A percentile compares a stretch with the other conserved stretches of the same genome.
phyloP scores from a whole-genome alignment of 2,797 vertebrate species.

The Clamator glandarius region DNA sequence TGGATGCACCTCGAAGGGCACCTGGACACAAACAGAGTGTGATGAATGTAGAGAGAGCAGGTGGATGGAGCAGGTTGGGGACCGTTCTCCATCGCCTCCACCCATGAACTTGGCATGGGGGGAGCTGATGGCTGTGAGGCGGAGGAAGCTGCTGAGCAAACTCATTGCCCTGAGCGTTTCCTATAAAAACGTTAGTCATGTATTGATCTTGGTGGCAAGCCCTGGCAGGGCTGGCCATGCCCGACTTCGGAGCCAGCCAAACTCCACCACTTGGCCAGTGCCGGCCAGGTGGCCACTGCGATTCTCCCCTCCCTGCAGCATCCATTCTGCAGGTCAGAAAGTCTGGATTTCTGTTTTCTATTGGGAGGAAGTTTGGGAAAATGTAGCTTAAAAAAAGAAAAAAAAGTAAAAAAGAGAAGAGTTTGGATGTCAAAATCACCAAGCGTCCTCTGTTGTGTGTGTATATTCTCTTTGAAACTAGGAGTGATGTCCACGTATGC shows the following conservation, averaged over 20 bases:
- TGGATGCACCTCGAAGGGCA: neutral
- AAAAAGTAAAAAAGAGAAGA: rapidly evolving
- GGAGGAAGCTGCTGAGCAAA: neutral
- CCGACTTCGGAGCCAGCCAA: neutral
- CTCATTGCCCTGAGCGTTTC: neutral
- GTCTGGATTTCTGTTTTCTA: neutral
- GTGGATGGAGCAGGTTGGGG: neutral
- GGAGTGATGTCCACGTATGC: conserved; percentile 93
- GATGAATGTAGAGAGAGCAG: rapidly evolving
- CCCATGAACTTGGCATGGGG: neutral
- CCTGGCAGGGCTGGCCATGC: neutral
- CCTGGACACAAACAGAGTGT: neutral
- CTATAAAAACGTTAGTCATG: neutral
- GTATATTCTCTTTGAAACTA: conserved; percentile 63
- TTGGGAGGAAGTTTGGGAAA: neutral
- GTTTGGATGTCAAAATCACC: neutral
- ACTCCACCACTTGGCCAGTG: rapidly evolving
- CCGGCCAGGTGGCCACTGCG: neutral
- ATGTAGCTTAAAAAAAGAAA: neutral
- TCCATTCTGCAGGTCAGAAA: rapidly evolving
- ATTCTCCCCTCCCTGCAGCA: neutral
- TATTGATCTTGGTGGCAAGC: conserved; percentile 27
- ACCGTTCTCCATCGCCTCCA: rapidly evolving
- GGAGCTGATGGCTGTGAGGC: neutral
- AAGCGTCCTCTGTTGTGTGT: neutral